A percentile compares a stretch with the other conserved stretches of the same genome.
Conservation (phyloP, 2,888 invertebrate genomes). For the Escarpia spicata region DNA sequence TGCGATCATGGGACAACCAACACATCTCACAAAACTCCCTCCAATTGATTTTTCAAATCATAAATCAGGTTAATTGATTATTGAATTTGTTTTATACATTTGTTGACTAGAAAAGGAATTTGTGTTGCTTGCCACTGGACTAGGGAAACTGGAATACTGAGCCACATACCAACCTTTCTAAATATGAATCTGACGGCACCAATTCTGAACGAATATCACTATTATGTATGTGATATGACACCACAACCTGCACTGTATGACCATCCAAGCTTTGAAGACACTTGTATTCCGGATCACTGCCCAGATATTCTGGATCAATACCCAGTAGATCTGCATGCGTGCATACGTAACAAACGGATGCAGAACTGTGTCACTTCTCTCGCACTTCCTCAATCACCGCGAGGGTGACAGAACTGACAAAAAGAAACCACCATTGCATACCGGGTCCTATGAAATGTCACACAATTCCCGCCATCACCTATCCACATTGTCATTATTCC, state of each 20-base stretch:
- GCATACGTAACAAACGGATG: too few species aligned
- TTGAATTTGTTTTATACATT: too few species aligned
- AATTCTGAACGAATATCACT: not conserved
- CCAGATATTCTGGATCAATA: too few species aligned
- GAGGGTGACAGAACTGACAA: not conserved
- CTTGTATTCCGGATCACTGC: too few species aligned
- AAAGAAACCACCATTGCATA: not conserved
- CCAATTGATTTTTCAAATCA: too few species aligned
- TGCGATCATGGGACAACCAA: not conserved
- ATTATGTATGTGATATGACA: not conserved
- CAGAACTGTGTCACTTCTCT: not conserved
- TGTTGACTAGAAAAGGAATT: not conserved
- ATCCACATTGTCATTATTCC: not conserved
- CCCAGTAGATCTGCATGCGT: too few species aligned
- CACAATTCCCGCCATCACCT: not conserved
- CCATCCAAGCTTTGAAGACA: not conserved
- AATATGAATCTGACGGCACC: not conserved
- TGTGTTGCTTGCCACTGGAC: not conserved
- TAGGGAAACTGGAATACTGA: not conserved
- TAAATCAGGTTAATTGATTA: too few species aligned
- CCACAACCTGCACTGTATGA: not conserved
- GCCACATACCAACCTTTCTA: not conserved
- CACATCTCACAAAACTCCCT: not conserved
- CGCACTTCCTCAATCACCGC: not conserved
- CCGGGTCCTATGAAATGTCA: not conserved